Base-by-base conservation (phyloP, 2,888 invertebrate genomes). In the Sipha maydis region DNA sequence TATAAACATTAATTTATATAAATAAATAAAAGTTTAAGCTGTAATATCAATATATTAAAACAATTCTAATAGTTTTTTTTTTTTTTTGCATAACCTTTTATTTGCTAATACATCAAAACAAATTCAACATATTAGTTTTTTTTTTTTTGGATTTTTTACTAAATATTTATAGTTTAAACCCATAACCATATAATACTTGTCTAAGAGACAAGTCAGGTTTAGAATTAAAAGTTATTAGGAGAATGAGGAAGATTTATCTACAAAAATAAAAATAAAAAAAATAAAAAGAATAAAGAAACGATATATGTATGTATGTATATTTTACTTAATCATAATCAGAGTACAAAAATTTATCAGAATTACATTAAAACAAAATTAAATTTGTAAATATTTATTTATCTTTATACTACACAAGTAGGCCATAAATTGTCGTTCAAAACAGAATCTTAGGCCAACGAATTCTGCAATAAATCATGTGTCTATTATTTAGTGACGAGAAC, bases 361-460 rank as follows among this genome's bases (percentile, higher is more conserved):
- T 85, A 85, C 69, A 85, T 69, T 5, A 78, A 48, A 85, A 85
- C 85, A 78, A 78, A 85, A 28, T 38, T 80, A 14, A 41, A 38
- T 75, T 75, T 75, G 3, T 71, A n/a, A 41, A 38, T 76, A 61
- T 61, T 38, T 38, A 34, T 75, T 83, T 75, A n/a, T 80, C 38
- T 83, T 56, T 19, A 83, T 83, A 75, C 73, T 75, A 82, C 61
- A 88, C 80, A 82, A 88, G 34, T 73, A 88, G 88, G 80, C 80
- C 73, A 73, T 41, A 80, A 80, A 88, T 75, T 82, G 61, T 80
- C n/a, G 75, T 88, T 88, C 61, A 82, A 75, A 88, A 80, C 71
- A 82, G 41, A 88, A 82, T 82, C n/a, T 82, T 88, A 88, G 80
- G 75, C 88, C 88, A 88, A 86, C 56, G 48, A 85, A 88, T 80